These are phyloP conservation scores for Bradypus variegatus DNA, from an alignment of 2,797 vertebrate species.

Conservation along the genomic window DNA sequence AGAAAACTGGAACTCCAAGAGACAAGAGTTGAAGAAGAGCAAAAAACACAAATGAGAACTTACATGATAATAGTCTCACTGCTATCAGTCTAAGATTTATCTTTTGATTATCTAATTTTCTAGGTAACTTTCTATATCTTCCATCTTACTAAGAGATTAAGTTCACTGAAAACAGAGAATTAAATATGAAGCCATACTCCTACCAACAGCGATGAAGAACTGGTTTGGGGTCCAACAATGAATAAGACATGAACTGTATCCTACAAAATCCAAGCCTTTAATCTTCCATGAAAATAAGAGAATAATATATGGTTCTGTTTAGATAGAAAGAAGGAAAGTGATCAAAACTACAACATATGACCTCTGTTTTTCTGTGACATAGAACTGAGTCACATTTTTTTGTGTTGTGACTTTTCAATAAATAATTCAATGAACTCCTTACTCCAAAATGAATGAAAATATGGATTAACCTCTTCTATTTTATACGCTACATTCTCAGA, in stretches of 20 bases:
- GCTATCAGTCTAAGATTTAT: not conserved
- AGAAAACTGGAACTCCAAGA: not conserved
- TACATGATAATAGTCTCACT: not conserved
- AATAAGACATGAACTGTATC: not conserved
- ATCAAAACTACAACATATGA: not conserved
- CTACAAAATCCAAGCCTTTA: not conserved
- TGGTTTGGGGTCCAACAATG: not conserved
- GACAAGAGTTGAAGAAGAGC: not conserved
- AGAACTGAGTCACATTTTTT: not conserved
- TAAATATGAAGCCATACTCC: not conserved
- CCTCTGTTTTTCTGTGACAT: not conserved
- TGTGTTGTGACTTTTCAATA: not conserved
- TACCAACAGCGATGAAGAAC: not conserved
- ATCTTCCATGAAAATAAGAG: not conserved
- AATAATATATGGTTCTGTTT: not conserved
- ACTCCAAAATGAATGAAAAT: not conserved
- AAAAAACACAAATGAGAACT: not conserved
- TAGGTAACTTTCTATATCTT: not conserved
- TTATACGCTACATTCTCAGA: not conserved
- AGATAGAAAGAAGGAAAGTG: not conserved
- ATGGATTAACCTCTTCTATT: not conserved
- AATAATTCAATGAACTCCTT: not conserved
- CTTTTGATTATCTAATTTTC: not conserved
- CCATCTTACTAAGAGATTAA: not conserved
- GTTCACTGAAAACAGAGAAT: not conserved